Conservation (phyloP, 2,113 vertebrate genomes). For the Lasiurus borealis region DNA sequence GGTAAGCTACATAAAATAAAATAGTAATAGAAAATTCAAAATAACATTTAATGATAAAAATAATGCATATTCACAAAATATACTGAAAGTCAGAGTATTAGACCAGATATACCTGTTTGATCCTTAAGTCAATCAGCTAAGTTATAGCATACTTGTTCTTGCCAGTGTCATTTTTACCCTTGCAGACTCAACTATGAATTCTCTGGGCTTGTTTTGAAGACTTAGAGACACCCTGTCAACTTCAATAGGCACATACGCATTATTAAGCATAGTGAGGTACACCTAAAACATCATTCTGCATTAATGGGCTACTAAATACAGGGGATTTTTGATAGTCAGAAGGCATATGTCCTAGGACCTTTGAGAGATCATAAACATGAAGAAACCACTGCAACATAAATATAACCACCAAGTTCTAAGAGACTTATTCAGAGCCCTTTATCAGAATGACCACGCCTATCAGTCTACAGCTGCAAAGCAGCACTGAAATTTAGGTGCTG, state of each 20-base stretch:
- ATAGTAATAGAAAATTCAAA: neutral
- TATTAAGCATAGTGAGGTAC: neutral
- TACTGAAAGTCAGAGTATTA: neutral
- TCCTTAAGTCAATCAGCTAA: too few relatives aligned
- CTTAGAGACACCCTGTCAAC: too few relatives aligned
- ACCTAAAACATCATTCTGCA: neutral
- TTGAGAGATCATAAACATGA: neutral
- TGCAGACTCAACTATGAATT: too few relatives aligned
- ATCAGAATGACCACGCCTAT: neutral
- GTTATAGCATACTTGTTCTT: too few relatives aligned
- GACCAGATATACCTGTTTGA: too few relatives aligned
- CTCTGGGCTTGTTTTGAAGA: too few relatives aligned
- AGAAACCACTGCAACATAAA: neutral
- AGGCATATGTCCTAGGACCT: neutral
- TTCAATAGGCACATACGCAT: neutral
- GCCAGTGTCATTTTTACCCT: too few relatives aligned
- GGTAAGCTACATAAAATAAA: constrained; percentile 84
- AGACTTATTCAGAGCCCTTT: neutral
- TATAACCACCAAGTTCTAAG: neutral
- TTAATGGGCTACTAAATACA: neutral
- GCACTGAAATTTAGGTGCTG: neutral
- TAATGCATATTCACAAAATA: neutral
- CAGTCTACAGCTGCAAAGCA: neutral
- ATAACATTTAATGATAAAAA: neutral
- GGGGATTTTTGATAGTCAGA: neutral